A percentile compares a stretch with the other conserved stretches of the same genome.
phyloP scores from a whole-genome alignment of 2,888 invertebrate species.

The Tinea pellionella region DNA sequence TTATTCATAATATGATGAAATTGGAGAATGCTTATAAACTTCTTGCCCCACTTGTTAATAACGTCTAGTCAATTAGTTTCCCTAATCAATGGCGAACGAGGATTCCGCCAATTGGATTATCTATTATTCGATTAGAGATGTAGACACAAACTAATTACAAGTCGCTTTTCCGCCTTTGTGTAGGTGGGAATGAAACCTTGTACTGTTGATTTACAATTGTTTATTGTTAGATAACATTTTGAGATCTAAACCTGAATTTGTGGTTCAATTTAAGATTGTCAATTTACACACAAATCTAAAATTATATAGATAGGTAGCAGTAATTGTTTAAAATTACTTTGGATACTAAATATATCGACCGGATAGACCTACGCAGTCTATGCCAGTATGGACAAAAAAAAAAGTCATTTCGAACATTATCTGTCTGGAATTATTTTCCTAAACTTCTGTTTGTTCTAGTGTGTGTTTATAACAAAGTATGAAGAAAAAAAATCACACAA shows the following conservation, averaged over 20 bases:
- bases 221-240: not conserved
- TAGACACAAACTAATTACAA: constrained; percentile 33
- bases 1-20: not conserved
- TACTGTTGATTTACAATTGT: not conserved
- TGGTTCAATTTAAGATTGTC: not conserved
- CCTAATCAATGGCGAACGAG: constrained; percentile 28
- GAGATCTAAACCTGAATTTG: not conserved
- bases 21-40: not conserved
- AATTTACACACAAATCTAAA: no score
- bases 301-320: no score
- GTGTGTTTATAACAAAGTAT: no score
- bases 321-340: no score
- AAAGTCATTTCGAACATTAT: no score
- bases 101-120: constrained; percentile 37
- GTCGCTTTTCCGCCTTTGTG: not conserved
- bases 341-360: no score
- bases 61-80: constrained; percentile 4
- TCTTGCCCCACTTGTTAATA: not conserved
- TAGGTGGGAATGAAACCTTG: not conserved
- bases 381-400: no score
- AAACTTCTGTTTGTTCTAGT: no score
- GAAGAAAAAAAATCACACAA: no score
- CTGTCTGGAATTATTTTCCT: no score
- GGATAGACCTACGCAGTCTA: no score
- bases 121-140: constrained; percentile 34